Evolutionary conservation across 1,140 invertebrate species (phyloP).

Genomic region (Linepithema humile): DNA sequence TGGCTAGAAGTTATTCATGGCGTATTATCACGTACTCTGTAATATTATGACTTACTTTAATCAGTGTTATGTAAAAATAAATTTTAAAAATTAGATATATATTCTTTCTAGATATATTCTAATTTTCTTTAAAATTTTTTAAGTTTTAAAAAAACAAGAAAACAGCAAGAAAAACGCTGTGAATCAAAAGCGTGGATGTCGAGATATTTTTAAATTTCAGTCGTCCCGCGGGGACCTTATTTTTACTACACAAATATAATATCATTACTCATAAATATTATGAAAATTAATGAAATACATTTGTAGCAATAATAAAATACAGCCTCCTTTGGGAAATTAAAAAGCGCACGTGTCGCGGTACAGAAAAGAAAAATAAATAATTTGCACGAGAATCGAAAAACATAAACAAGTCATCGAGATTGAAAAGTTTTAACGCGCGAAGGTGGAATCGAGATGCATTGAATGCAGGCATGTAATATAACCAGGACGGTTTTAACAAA

Average conservation of each 20-base stretch:
- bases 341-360: neutral
- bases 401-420: neutral
- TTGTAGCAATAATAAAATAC: neutral
- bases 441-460: neutral
- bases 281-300: neutral
- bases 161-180: too few relatives aligned
- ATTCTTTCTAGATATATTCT: too few relatives aligned
- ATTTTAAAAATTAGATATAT: too few relatives aligned
- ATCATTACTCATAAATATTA: neutral
- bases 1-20: too few relatives aligned
- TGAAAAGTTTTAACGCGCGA: conserved; percentile 2
- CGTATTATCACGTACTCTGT: too few relatives aligned
- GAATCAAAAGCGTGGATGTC: too few relatives aligned
- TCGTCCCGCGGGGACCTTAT: too few relatives aligned
- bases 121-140: too few relatives aligned
- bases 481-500: conserved; percentile 3
- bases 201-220: too few relatives aligned
- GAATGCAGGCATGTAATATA: conserved; percentile 8
- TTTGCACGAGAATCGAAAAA: neutral
- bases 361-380: neutral
- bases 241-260: neutral
- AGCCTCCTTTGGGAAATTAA: neutral
- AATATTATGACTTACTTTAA: too few relatives aligned
- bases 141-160: too few relatives aligned
- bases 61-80: too few relatives aligned